Evolutionary conservation across 2,888 invertebrate species (phyloP).

Genomic region (Cartodere bifasciata): DNA sequence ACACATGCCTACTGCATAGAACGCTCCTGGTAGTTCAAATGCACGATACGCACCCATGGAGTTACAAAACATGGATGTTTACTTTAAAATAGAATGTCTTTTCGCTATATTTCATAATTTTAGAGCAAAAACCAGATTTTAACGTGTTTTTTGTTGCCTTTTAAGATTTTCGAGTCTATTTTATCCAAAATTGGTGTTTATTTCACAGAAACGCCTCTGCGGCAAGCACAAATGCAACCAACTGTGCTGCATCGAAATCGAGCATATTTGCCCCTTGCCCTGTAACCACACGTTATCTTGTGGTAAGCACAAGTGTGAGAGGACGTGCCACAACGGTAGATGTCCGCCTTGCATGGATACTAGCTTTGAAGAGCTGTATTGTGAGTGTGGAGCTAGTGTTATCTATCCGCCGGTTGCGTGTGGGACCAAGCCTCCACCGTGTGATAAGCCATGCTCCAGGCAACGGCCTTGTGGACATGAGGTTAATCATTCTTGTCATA

Average conservation of each 20-base stretch:
- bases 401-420: conserved; percentile 86
- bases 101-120: no score
- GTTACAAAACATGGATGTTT: no score
- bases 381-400: conserved; percentile 81
- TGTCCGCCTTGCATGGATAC: conserved; percentile 68
- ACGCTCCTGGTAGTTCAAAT: no score
- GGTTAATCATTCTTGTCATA: conserved; percentile 77
- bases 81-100: no score
- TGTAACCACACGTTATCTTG: conserved; percentile 77
- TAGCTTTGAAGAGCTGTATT: conserved; percentile 78
- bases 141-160: no score
- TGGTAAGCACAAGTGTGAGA: conserved; percentile 78
- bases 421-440: conserved; percentile 75
- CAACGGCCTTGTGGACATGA: conserved; percentile 69
- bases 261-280: conserved; percentile 73
- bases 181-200: no score
- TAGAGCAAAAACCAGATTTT: no score
- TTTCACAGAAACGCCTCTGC: conserved; percentile 57
- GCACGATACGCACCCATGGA: no score
- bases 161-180: no score
- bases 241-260: conserved; percentile 73
- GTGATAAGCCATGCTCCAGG: conserved; percentile 64
- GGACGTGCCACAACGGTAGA: conserved; percentile 79
- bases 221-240: conserved; percentile 85
- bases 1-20: no score